phyloP scores from a whole-genome alignment of 1,140 invertebrate genomes.

The Drosophila arizonae region DNA sequence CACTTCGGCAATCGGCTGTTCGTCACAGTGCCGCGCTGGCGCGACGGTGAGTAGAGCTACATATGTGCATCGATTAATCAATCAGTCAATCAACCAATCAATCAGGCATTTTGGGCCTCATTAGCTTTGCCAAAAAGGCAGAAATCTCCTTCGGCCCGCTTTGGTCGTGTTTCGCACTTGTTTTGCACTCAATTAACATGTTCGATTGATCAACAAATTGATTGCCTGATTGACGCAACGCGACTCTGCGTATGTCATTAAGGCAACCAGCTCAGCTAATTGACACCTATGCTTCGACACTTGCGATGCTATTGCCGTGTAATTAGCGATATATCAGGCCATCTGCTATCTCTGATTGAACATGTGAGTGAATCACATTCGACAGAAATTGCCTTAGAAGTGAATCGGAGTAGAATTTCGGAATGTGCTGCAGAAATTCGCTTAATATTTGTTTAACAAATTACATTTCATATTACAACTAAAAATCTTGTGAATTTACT shows the following conservation, averaged over 20 bases:
- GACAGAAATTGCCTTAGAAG: too few species aligned
- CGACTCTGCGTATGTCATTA: background rate
- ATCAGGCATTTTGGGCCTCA: constrained; percentile 51
- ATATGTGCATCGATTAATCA: too few species aligned
- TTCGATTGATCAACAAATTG: constrained; percentile 18
- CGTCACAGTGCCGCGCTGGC: constrained; percentile 90
- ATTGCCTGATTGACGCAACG: constrained; percentile 6
- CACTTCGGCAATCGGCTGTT: constrained; percentile 90
- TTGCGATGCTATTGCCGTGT: background rate
- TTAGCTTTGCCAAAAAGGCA: constrained; percentile 33
- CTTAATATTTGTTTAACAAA: too few species aligned
- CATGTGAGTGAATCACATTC: too few species aligned
- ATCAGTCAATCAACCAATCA: constrained; percentile 9
- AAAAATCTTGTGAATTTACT: too few species aligned
- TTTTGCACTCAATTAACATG: constrained; percentile 4
- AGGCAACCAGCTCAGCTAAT: constrained; percentile 9
- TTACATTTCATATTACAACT: too few species aligned
- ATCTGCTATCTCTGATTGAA: too few species aligned
- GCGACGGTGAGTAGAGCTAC: constrained; percentile 83
- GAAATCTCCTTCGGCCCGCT: background rate
- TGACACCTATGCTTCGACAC: background rate
- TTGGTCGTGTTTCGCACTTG: constrained; percentile 3
- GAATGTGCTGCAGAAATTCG: too few species aligned
- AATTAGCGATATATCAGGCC: background rate
- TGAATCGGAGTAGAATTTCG: too few species aligned